These are phyloP conservation scores for Pangasius krempfi DNA, from an alignment of 2,797 vertebrate genomes.

Conservation along the genomic window DNA sequence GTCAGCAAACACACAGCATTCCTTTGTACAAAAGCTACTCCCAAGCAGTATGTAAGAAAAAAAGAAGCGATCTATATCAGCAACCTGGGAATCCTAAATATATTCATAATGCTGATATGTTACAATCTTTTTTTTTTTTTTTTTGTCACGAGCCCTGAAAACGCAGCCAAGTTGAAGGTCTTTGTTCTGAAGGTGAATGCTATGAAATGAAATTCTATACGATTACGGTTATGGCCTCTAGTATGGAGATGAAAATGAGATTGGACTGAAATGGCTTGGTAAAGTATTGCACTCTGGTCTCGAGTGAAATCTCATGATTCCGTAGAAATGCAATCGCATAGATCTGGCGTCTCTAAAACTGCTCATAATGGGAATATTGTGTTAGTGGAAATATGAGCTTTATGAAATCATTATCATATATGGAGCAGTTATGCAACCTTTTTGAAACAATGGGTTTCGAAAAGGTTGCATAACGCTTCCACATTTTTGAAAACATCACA, in stretches of 20 bases:
- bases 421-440: not conserved
- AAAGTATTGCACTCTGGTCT: not conserved
- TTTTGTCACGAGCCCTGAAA: not conserved
- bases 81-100: not conserved
- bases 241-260: slow-evolving; percentile 13
- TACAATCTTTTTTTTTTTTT: not conserved
- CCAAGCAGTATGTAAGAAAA: not conserved
- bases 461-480: not conserved
- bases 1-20: slow-evolving; percentile 13
- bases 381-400: slow-evolving; percentile 13
- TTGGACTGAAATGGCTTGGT: slow-evolving; percentile 2
- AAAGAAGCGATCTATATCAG: not conserved
- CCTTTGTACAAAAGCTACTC: not conserved
- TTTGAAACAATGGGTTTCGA: not conserved
- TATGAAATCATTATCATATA: slow-evolving; percentile 20
- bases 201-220: slow-evolving; percentile 28
- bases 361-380: not conserved
- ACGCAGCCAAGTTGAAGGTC: not conserved
- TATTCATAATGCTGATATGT: not conserved
- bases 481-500: not conserved
- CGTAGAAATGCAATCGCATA: not conserved
- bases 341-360: slow-evolving; percentile 4
- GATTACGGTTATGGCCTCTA: not conserved
- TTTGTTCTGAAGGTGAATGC: slow-evolving; percentile 14
- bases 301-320: slow-evolving; percentile 1